Evolutionary conservation across 2,113 vertebrate species (phyloP), one percentile per base, ranked within the genome.

Genomic region (Tetrao urogallus): DNA sequence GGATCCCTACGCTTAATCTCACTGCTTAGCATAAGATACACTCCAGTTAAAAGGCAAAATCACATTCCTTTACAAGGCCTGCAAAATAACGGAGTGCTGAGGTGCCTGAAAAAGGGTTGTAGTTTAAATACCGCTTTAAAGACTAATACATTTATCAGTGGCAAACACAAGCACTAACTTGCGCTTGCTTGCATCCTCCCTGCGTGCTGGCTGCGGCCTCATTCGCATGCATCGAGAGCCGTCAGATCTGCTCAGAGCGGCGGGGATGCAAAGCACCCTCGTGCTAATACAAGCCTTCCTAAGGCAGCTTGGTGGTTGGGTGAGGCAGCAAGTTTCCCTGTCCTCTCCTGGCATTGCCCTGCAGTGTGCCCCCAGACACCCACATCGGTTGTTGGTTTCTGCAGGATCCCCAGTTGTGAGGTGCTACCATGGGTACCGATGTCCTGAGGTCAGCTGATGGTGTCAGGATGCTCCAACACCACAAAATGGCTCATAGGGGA

Each of bases 21-120:
- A 4, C 95, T 95, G 96, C 94, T 96, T 95, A 96, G 94, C 96
- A 97, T 95, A 97, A 96, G 93, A 97, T 97, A 96, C 95, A 96
- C 95, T 97, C 89, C 90, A 95, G 95, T 95, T 97, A 93, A 94
- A 97, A 95, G 76, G 94, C 92, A 48, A 93, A 95, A 95, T 94
- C 95, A 96, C 93, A 92, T 95, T 96, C 93, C 89, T 85, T 95
- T 96, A 96, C 95, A 96, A 94, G 95, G 90, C 69, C 93, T 93
- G 91, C 72, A 80, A 89, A 93, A 95, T 76, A 88, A 94, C 22
- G 9, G 90, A 91, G 80, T 5, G 65, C 84, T 18, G 94, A 94
- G 93, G 95, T 94, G 88, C 89, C 90, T 93, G 95, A 71, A 77
- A 94, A 90, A 60, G 84, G 83, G 78, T 89, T 90, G 95, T 80